phyloP scores from a whole-genome alignment of 2,797 vertebrate species.

The Mallotus villosus region DNA sequence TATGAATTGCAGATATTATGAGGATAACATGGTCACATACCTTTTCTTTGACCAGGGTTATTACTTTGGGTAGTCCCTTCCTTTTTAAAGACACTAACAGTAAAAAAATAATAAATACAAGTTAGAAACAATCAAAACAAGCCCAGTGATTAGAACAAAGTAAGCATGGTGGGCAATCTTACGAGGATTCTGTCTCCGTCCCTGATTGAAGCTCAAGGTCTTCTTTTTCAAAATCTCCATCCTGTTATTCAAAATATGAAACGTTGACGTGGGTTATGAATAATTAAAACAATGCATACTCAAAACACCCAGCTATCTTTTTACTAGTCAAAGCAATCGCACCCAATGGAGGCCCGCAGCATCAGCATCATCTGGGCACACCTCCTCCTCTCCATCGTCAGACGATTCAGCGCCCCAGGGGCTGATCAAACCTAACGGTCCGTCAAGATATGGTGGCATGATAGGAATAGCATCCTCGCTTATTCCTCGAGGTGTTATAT shows the following conservation, averaged over 20 bases:
- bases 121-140: not conserved
- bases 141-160: not conserved
- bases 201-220: constrained; percentile 15
- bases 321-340: not conserved
- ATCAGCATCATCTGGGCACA: not conserved
- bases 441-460: constrained; percentile 56
- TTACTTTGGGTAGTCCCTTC: not conserved
- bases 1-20: too few species aligned
- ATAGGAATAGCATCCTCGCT: constrained; percentile 55
- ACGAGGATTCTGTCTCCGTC: constrained; percentile 14
- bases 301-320: not conserved
- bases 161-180: constrained; percentile 1
- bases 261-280: not conserved
- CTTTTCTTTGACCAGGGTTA: not conserved
- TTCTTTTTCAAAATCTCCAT: constrained; percentile 30
- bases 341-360: not conserved
- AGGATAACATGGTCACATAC: not conserved
- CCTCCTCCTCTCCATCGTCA: constrained; percentile 31
- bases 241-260: constrained; percentile 13
- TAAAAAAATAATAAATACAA: not conserved
- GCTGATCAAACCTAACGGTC: constrained; percentile 15
- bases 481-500: constrained; percentile 49
- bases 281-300: not conserved
- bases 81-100: not conserved
- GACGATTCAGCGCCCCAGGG: constrained; percentile 26